Base-by-base conservation (phyloP, 2,888 invertebrate genomes). In the Pyrrhosoma nymphula region DNA sequence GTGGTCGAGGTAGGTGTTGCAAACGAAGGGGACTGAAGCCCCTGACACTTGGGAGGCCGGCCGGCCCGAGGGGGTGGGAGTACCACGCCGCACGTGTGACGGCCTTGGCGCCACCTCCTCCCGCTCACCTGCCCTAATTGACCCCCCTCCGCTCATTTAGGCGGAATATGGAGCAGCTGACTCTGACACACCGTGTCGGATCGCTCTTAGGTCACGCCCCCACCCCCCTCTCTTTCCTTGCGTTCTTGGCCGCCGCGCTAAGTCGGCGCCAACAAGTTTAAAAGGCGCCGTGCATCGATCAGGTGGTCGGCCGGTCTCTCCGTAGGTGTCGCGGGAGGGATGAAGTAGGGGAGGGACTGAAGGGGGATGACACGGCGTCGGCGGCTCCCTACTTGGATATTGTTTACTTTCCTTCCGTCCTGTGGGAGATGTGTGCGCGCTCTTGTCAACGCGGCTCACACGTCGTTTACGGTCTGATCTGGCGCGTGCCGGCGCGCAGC, bases 121-220 rank as follows among this genome's bases (percentile, higher is more conserved):
- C 69, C 26, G 26, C 69, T n/a, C 35, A 69, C 35, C 69, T 93
- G 47, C 35, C 56, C 75, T 93, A 93, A 93, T 93, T 93, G 93
- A 93, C 56, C 26, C 69, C 69, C n/a, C 47, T 91, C 63, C n/a
- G 35, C 69, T 93, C 60, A 93, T 47, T 82, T 69, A 35, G 69
- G 93, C 35, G 69, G 39, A 93, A 93, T 93, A 93, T 93, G 93
- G 93, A 75, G 93, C 93, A 93, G 55, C n/a, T 47, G 93, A 60
- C 69, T 47, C 47, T 14, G 60, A 60, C 60, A 14, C 39, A 60
- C 60, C 20, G 63, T 10, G 63, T 2, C 35, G 18, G 39, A 35
- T 63, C 60, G 56, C 91, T 12, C n/a, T 39, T 23, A 75, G 55
- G 18, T 89, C 82, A 82, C 12, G 35, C 30, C 18, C 35, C 16